Evolutionary conservation across 2,797 vertebrate genomes (phyloP).

Genomic region (Urocyon cinereoargenteus): DNA sequence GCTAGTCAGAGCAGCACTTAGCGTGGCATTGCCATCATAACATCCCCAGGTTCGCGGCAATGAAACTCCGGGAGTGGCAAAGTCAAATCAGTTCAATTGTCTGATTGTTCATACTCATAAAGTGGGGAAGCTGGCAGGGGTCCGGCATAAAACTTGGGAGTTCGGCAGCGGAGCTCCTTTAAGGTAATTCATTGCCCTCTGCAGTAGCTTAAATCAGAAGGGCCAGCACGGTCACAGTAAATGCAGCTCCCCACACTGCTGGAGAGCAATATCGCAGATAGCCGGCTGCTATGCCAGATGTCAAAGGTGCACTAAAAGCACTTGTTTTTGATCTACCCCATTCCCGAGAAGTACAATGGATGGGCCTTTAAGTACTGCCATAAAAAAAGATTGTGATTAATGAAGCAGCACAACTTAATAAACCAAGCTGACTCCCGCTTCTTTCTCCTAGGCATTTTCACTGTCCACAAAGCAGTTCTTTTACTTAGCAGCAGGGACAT

Average conservation of each 20-base stretch:
- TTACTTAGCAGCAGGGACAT: constrained; percentile 89
- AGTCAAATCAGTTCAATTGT: constrained; percentile 93
- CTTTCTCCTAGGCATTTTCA: constrained; percentile 87
- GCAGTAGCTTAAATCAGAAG: constrained; percentile 89
- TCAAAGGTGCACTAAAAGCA: constrained; percentile 91
- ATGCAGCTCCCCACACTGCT: constrained; percentile 87
- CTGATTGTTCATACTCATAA: constrained; percentile 90
- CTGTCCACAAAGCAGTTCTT: constrained; percentile 90
- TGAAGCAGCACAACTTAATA: constrained; percentile 90
- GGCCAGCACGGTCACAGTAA: constrained; percentile 88
- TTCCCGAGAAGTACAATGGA: constrained; percentile 87
- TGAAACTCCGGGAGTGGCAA: constrained; percentile 91
- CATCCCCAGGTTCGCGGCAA: constrained; percentile 89
- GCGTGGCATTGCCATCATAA: constrained; percentile 89
- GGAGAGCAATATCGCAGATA: constrained; percentile 88
- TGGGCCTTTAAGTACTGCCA: constrained; percentile 88
- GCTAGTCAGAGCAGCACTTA: constrained; percentile 88
- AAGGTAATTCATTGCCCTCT: constrained; percentile 92
- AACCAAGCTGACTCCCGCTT: constrained; percentile 88
- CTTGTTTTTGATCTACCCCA: constrained; percentile 88
- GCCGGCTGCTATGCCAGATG: constrained; percentile 91
- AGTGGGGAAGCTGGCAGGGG: constrained; percentile 89
- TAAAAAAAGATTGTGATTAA: constrained; percentile 91
- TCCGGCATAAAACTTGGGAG: constrained; percentile 88
- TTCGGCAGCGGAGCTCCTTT: constrained; percentile 89